Base-by-base conservation (phyloP, 2,113 vertebrate genomes). In the Grammomys dolichurus region DNA sequence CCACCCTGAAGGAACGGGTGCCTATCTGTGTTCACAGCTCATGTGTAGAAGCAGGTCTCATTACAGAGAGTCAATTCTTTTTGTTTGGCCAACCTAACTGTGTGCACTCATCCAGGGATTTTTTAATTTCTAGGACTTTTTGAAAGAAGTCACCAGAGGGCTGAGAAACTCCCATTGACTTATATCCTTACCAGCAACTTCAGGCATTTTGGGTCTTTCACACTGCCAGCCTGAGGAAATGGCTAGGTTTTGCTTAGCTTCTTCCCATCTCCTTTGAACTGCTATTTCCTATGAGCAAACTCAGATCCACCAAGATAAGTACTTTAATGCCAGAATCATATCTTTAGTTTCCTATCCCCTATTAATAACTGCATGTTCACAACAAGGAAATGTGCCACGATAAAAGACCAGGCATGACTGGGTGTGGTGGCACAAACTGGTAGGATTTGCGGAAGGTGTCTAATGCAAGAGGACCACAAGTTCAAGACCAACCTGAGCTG, bases 1-100 rank as follows among this genome's bases (percentile, higher is more conserved):
- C 99, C 99, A 0, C 99, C 99, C 22, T 99, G 98, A 67, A 99
- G 98, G 97, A 99, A 99, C 89, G 99, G 98, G 95, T 99, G 99
- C 73, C 99, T 99, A 7, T 98, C 99, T 76, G 99, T 99, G 95
- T 12, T 58, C 67, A 17, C 28, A 46, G 26, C 63, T 31, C 12
- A 63, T 65, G 16, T 48, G 63, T 67, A 31, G 60, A 67, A 67
- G 14, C 40, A 20, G 40, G 48, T 17, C 8, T 46, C 81, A 46
- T 46, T 31, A 65, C 5, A 16, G 80, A 56, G 9, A 58, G 8
- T 22, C 20, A 81, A 28, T 14, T 85, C 13, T 33, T 67, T 40
- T 20, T 48, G 14, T 48, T 36, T 85, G 2, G 16, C 40, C 60
- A 85, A 43, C 16, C 0, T 65, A 19, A 20, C 0, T 67, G 40